Percentiles rank a stretch among this genome's conserved stretches.
phyloP scores from a whole-genome alignment of 1,140 invertebrate genomes.

The Drosophila persimilis region DNA sequence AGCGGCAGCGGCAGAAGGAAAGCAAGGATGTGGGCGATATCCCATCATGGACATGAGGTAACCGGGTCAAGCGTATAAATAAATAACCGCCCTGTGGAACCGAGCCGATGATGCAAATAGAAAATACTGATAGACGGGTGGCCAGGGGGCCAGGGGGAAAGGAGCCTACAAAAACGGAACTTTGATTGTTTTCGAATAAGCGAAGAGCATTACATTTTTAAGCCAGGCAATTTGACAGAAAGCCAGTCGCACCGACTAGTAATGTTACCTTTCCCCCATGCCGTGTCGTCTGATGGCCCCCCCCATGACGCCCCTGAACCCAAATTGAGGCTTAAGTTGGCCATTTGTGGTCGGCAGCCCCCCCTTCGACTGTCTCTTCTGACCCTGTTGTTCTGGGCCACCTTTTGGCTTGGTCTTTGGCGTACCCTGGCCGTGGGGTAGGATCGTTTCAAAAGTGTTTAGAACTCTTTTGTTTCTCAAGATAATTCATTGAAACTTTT shows the following conservation, averaged over 20 bases:
- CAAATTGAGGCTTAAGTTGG: slow-evolving; percentile 54
- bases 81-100: slow-evolving; percentile 48
- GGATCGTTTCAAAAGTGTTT: too few relatives aligned
- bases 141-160: neutral
- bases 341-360: slow-evolving; percentile 28
- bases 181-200: slow-evolving; percentile 63
- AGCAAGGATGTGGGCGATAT: neutral
- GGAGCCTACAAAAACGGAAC: slow-evolving; percentile 22
- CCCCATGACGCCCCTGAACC: slow-evolving; percentile 17
- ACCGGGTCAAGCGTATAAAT: slow-evolving; percentile 66
- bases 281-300: too few relatives aligned
- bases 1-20: neutral
- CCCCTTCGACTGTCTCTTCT: neutral
- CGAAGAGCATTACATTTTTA: slow-evolving; percentile 53
- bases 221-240: slow-evolving; percentile 51
- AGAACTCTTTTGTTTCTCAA: too few relatives aligned
- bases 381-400: slow-evolving; percentile 40
- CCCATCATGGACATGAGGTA: slow-evolving; percentile 47
- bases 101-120: slow-evolving; percentile 17
- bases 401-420: slow-evolving; percentile 37
- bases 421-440: too few relatives aligned
- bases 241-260: slow-evolving; percentile 22
- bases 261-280: neutral
- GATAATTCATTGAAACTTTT: too few relatives aligned
- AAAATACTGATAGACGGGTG: neutral